phyloP scores from a whole-genome alignment of 2,113 vertebrate species.

The Lagopus leucura region DNA sequence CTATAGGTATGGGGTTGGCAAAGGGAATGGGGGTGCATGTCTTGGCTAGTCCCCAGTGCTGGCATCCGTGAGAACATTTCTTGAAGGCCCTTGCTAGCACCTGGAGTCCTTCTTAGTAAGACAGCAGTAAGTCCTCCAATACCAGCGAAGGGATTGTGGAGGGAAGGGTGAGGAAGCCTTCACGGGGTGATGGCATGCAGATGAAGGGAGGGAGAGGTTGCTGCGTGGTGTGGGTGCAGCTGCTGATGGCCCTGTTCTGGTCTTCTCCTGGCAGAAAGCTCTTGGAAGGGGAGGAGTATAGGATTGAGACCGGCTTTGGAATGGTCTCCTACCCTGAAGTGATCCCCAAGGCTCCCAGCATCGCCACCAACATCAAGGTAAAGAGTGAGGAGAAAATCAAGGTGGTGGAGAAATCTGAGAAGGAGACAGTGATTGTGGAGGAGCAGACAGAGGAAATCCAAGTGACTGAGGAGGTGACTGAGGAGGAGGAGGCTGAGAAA shows the following conservation, averaged over 20 bases:
- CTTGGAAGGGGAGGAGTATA: conserved; percentile 92
- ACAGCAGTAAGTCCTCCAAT: background rate
- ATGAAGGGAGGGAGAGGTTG: background rate
- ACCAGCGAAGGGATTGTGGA: background rate
- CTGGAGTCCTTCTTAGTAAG: background rate
- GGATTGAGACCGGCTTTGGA: conserved; percentile 82
- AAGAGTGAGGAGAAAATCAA: conserved; percentile 87
- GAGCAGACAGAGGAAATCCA: conserved; percentile 92
- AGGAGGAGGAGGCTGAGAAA: conserved; percentile 83
- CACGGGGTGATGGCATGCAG: background rate
- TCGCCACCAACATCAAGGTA: conserved; percentile 80
- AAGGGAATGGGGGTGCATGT: background rate
- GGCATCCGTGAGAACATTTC: background rate
- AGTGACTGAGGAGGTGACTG: conserved; percentile 89
- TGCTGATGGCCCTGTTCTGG: background rate
- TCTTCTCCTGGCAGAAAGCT: conserved; percentile 84
- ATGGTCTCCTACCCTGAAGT: conserved; percentile 84
- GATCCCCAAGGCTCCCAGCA: conserved; percentile 75
- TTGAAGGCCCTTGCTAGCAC: accelerated
- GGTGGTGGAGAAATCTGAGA: conserved; percentile 86
- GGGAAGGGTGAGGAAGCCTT: background rate
- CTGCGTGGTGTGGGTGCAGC: background rate
- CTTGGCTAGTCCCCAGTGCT: background rate
- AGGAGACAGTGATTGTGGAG: conserved; percentile 89
- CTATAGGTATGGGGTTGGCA: conserved; percentile 82